Base-by-base conservation (phyloP, 2,797 vertebrate genomes). In the Potorous gilbertii region DNA sequence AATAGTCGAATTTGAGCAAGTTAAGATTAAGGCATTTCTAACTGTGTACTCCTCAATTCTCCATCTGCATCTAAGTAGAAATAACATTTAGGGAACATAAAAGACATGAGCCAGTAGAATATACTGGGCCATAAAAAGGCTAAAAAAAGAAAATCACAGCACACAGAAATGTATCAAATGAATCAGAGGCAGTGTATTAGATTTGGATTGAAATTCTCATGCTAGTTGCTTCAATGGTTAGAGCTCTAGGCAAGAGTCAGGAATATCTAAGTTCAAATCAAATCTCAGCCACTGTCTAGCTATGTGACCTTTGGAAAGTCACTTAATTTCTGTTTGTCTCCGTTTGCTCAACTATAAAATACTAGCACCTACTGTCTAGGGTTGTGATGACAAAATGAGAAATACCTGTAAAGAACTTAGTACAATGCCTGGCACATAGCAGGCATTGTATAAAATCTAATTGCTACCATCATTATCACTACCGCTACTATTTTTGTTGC, bases 11-110 rank as follows among this genome's bases (percentile, higher is more conserved):
- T 97, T 62, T 34, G 96, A 97, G 66, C 92, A 74, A 55, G 91
- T 94, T 96, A 97, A 97, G 97, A 96, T 94, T 46, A 87, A 96
- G 95, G 81, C 90, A n/a, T 81, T 81, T 1, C 6, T 0, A 4
- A 34, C 56, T 87, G 8, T 12, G 34, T 10, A 54, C 55, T 13
- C 91, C 52, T 24, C 6, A 81, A 81, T 27, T 46, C 74, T 46
- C 5, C 74, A 87, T 46, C 40, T 87, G 40, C 40, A 87, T 50
- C 8, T 50, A 87, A 87, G 40, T 50, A 27, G 40, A 87, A 50
- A 46, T 87, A 87, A 50, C 40, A 27, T 50, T 50, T 87, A 87
- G 3, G 40, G 74, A 27, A 27, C 40, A 46, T 50, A 87, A 50
- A 87, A 74, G 34, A 74, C 14, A 40, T n/a, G 5, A 74, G 62